A percentile compares a stretch with the other conserved stretches of the same genome.
Evolutionary conservation across 2,113 vertebrate genomes (phyloP).

Genomic region (Nibea albiflora): DNA sequence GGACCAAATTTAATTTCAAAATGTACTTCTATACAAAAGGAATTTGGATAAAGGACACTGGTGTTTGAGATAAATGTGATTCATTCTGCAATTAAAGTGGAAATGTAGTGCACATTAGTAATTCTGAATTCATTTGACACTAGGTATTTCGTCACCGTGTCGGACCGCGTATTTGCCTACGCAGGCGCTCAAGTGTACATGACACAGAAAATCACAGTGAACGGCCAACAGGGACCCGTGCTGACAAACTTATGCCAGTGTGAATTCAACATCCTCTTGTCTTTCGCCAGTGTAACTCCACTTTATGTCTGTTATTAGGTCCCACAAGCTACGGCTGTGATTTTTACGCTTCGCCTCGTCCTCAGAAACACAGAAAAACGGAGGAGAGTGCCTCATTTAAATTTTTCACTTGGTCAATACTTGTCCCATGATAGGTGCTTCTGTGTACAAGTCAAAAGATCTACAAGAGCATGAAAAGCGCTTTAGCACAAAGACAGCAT

Average conservation of each 20-base stretch:
- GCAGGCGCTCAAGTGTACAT: background rate
- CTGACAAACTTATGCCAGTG: slow-evolving; percentile 19
- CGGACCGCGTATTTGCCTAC: background rate
- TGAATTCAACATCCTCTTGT: slow-evolving; percentile 34
- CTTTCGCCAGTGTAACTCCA: slow-evolving; percentile 35
- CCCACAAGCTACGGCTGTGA: slow-evolving; percentile 37
- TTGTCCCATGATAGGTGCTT: slow-evolving; percentile 64
- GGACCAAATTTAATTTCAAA: slow-evolving; percentile 60
- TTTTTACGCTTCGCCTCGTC: slow-evolving; percentile 42
- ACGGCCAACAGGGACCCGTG: background rate
- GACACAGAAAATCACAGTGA: slow-evolving; percentile 7
- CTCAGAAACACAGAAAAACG: slow-evolving; percentile 39
- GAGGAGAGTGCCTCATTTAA: slow-evolving; percentile 69
- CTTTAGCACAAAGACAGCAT: slow-evolving; percentile 41
- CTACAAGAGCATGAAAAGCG: slow-evolving; percentile 53
- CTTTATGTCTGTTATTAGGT: slow-evolving; percentile 48
- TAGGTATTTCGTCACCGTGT: slow-evolving; percentile 17
- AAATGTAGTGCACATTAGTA: slow-evolving; percentile 7
- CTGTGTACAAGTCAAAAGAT: slow-evolving; percentile 54
- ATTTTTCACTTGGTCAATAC: slow-evolving; percentile 75
- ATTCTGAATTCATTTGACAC: slow-evolving; percentile 14
- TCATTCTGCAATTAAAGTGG: slow-evolving; percentile 33
- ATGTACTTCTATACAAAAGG: slow-evolving; percentile 43
- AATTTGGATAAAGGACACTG: slow-evolving; percentile 23
- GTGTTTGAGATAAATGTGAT: slow-evolving; percentile 33